phyloP scores from a whole-genome alignment of 2,113 vertebrate genomes.

The Phalacrocorax aristotelis region DNA sequence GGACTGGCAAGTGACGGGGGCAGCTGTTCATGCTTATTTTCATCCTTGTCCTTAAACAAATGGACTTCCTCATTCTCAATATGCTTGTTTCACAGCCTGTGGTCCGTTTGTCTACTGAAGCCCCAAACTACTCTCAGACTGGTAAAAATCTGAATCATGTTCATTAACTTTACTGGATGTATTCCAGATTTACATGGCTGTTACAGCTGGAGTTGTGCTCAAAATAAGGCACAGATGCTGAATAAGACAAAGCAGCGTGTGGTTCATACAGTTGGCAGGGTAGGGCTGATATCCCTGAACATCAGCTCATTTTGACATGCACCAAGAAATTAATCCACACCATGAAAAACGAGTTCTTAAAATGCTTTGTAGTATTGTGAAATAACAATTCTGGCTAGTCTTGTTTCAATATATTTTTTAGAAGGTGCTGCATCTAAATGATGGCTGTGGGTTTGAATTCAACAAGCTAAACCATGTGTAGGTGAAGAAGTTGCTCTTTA shows the following conservation, averaged over 20 bases:
- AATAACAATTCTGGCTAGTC: neutral
- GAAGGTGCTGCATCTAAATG: neutral
- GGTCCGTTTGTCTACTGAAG: neutral
- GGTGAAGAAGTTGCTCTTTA: neutral
- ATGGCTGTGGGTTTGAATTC: neutral
- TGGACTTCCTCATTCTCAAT: neutral
- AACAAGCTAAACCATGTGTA: neutral
- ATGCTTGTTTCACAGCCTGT: neutral
- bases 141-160: neutral
- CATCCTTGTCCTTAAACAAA: neutral
- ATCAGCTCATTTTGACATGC: neutral
- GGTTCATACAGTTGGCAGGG: neutral
- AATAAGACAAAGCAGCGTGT: neutral
- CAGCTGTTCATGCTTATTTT: conserved; percentile 40
- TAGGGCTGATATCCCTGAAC: neutral
- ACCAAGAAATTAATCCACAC: neutral
- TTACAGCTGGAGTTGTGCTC: neutral
- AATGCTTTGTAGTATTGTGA: neutral
- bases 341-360: neutral
- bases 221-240: neutral
- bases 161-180: neutral
- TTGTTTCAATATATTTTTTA: neutral
- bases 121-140: neutral
- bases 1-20: neutral
- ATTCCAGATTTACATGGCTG: neutral